Percentiles rank a stretch among this genome's conserved stretches.
Conservation (phyloP, 2,888 invertebrate species). For the Morpho deidamia region DNA sequence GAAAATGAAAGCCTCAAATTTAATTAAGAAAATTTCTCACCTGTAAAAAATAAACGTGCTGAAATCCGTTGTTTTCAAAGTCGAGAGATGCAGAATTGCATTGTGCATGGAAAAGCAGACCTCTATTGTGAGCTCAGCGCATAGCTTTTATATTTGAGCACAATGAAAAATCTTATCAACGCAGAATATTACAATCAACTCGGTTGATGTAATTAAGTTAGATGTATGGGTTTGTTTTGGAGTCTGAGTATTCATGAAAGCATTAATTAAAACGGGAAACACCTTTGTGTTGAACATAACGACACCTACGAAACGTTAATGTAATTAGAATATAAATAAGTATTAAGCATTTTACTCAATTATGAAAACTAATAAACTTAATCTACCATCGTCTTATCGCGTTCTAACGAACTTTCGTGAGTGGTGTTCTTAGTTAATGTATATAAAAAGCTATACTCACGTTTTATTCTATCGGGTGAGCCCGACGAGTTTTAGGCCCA, state of each 20-base stretch:
- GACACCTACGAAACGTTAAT: no score
- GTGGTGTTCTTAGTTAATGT: no score
- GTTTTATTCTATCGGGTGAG: no score
- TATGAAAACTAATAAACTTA: no score
- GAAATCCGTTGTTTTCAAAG: slow-evolving; percentile 60
- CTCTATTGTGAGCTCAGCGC: slow-evolving; percentile 43
- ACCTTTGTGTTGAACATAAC: no score
- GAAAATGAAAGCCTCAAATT: slow-evolving; percentile 21
- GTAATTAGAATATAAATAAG: no score
- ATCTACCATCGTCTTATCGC: no score
- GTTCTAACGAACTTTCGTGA: no score
- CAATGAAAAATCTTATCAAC: slow-evolving; percentile 63
- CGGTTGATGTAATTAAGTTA: slow-evolving; percentile 49
- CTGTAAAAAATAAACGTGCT: slow-evolving; percentile 65
- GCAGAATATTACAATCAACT: slow-evolving; percentile 43
- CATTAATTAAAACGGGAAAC: neutral
- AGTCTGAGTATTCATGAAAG: slow-evolving; percentile 11
- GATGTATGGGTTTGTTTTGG: slow-evolving; percentile 17
- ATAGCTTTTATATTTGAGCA: slow-evolving; percentile 49
- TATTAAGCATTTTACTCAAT: no score
- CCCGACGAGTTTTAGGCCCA: no score
- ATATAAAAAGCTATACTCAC: no score
- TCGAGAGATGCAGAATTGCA: slow-evolving; percentile 58
- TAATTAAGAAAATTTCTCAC: slow-evolving; percentile 48
- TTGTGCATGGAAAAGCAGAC: slow-evolving; percentile 54